A percentile compares a stretch with the other conserved stretches of the same genome.
These are phyloP conservation scores for Liopterus haemorrhoidalis DNA, from an alignment of 2,888 invertebrate genomes.

Conservation along the genomic window DNA sequence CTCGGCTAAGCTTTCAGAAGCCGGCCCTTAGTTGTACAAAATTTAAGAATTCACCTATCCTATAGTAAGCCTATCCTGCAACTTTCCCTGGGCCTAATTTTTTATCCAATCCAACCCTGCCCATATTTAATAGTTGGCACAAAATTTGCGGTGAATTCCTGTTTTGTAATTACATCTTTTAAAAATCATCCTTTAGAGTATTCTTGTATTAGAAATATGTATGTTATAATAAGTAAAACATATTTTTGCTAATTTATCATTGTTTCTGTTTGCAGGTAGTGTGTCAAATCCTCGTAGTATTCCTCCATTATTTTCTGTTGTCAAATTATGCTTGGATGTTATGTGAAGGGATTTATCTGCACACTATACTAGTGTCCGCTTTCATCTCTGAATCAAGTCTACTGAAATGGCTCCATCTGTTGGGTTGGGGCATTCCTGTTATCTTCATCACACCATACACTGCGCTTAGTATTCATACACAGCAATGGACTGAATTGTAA, in stretches of 20 bases:
- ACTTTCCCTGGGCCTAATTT: too few relatives aligned
- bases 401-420: conserved; percentile 71
- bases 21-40: too few relatives aligned
- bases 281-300: conserved; percentile 76
- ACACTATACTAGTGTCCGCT: conserved; percentile 85
- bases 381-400: conserved; percentile 85
- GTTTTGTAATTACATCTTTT: too few relatives aligned
- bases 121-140: too few relatives aligned
- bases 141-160: too few relatives aligned
- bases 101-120: too few relatives aligned
- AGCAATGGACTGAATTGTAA: too few relatives aligned
- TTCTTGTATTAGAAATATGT: too few relatives aligned
- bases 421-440: conserved; percentile 80
- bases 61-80: too few relatives aligned
- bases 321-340: conserved; percentile 97
- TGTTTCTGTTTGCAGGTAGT: conserved; percentile 54
- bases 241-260: background rate
- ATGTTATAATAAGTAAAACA: background rate
- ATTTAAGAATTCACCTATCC: too few relatives aligned
- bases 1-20: too few relatives aligned
- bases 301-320: conserved; percentile 81
- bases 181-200: background rate
- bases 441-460: conserved; percentile 62
- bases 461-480: conserved; percentile 58
- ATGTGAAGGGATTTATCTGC: conserved; percentile 89